Evolutionary conservation across 2,113 vertebrate genomes (phyloP), one percentile per base, ranked within the genome.

Genomic region (Sinocyclocheilus maitianheensis): DNA sequence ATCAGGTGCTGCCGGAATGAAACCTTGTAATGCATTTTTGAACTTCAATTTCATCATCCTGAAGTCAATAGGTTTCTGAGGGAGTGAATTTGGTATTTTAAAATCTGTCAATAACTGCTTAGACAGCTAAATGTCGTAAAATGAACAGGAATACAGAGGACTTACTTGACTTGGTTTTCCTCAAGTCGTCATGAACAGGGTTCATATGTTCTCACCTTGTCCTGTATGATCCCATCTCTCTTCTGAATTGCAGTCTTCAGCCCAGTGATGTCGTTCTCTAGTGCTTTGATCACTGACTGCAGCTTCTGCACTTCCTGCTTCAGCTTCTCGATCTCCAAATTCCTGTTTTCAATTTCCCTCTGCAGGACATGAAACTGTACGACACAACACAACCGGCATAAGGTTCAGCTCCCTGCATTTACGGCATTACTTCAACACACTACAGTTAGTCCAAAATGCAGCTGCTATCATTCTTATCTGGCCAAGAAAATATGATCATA

Each of bases 241-340:
- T 97, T 96, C 77, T 96, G 93, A 85, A 97, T 96, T 87, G 96
- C 96, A 83, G 92, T 94, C 93, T 97, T 98, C 87, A 98, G 94
- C 37, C 93, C 92, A 11, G 89, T 84, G 3, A 97, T 97, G 84
- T 97, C 96, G 18, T 95, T 95, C 89, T 97, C 96, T 89, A 97
- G 93, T 60, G 96, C 96, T 87, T 89, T 95, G 92, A 98, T 96
- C 62, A 97, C 76, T 0, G 87, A 94, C 87, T 96, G 95, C 77
- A 97, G 92, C 89, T 95, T 96, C 85, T 95, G 93, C 7, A 95
- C 94, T 91, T 99, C 97, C 83, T 90, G 77, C 90, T 92, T 97
- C 91, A 97, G 91, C 84, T 87, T 84, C 62, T 94, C 94, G 0
- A 95, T 95, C 67, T 97, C 95, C 0, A 77, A 85, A 46, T 90